Conservation (phyloP, 1,140 invertebrate genomes). For the Brachionus koreanus region DNA sequence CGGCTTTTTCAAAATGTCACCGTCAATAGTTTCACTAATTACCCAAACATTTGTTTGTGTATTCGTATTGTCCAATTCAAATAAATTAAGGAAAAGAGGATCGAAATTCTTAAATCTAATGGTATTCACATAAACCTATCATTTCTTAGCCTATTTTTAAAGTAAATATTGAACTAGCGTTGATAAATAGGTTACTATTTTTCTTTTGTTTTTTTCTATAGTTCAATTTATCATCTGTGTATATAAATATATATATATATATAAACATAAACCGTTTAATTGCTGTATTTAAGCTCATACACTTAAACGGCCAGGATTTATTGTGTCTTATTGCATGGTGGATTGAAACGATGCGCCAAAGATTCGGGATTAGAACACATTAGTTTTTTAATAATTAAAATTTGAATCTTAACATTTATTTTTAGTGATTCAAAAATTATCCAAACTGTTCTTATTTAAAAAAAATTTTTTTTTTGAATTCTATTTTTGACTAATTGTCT, state of each 20-base stretch:
- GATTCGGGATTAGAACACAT: neutral
- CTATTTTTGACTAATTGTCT: too few species aligned
- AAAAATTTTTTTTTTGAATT: too few species aligned
- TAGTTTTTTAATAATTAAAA: neutral
- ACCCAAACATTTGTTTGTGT: neutral
- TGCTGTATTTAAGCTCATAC: neutral
- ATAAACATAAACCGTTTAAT: constrained; percentile 3
- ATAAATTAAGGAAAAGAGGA: neutral
- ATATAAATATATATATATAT: too few species aligned
- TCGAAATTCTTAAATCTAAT: too few species aligned
- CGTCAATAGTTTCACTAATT: neutral
- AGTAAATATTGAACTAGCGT: constrained; percentile 26
- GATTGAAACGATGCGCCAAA: neutral
- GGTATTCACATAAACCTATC: constrained; percentile 23
- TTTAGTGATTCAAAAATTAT: too few species aligned
- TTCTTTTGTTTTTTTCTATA: neutral
- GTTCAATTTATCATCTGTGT: neutral
- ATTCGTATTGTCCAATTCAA: constrained; percentile 12
- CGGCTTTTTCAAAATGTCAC: neutral
- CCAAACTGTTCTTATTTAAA: neutral
- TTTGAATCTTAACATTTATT: neutral
- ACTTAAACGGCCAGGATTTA: neutral
- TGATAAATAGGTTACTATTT: constrained; percentile 5
- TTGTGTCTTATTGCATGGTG: neutral
- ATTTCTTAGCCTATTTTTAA: constrained; percentile 30